Conservation (phyloP, 2,888 invertebrate genomes). For the Hydrotaea diabolus region DNA sequence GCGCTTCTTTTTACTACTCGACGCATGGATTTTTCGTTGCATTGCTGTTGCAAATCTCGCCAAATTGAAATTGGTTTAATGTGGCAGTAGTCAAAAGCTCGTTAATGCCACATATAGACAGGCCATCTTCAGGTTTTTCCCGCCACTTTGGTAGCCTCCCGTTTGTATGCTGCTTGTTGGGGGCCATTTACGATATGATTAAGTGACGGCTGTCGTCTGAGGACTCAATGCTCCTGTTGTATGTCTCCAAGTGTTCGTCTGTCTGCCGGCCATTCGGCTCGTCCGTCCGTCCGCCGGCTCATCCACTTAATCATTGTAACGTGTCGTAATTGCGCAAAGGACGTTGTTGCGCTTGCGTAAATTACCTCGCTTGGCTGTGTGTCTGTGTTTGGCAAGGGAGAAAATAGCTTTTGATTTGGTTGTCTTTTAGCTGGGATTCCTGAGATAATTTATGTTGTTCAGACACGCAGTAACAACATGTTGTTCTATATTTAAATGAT, state of each 20-base stretch:
- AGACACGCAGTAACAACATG: conserved; percentile 21
- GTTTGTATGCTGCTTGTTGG: conserved; percentile 11
- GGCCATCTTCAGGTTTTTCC: not conserved
- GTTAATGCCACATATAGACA: conserved; percentile 31
- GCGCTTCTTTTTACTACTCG: conserved; percentile 22
- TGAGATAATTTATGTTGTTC: conserved; percentile 31
- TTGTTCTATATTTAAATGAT: not conserved
- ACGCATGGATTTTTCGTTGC: too few relatives aligned
- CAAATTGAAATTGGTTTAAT: conserved; percentile 61
- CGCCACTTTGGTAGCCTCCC: not conserved
- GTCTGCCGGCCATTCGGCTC: not conserved
- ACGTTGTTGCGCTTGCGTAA: conserved; percentile 56
- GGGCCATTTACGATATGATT: conserved; percentile 16
- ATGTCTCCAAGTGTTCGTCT: not conserved
- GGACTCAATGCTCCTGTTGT: conserved; percentile 19
- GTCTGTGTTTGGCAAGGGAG: not conserved
- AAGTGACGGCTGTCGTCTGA: conserved; percentile 21
- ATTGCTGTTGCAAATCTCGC: conserved; percentile 22
- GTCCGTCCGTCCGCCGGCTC: conserved; percentile 1
- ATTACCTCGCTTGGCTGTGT: conserved; percentile 43
- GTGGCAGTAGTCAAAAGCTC: conserved; percentile 50
- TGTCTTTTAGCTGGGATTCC: conserved; percentile 7
- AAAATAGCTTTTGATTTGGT: conserved; percentile 51
- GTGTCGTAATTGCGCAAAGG: conserved; percentile 63
- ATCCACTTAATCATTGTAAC: conserved; percentile 63